Percentiles rank a stretch among this genome's conserved stretches.
Conservation (phyloP, 2,888 invertebrate genomes). For the Chloroclystis v-ata region DNA sequence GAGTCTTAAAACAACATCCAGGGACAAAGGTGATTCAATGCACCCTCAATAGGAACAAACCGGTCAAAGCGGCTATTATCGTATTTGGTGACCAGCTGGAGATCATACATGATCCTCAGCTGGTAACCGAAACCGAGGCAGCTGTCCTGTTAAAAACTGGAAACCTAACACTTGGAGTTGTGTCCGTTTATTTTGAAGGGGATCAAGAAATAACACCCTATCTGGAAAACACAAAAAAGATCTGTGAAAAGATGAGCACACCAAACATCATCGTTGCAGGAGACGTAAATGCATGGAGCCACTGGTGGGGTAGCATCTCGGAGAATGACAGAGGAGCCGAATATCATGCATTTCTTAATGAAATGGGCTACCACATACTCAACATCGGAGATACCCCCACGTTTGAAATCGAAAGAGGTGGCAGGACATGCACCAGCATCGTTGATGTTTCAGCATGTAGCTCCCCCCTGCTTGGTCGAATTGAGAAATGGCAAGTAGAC, state of each 20-base stretch:
- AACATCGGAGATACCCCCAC: constrained; percentile 1
- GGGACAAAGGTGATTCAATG: too few species aligned
- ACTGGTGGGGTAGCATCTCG: background rate
- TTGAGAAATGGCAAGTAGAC: background rate
- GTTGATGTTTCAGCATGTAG: constrained; percentile 1
- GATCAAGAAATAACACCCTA: constrained; percentile 1
- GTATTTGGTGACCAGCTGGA: constrained; percentile 3
- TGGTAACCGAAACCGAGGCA: background rate
- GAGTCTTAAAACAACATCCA: too few species aligned
- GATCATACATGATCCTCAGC: background rate
- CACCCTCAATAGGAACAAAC: too few species aligned
- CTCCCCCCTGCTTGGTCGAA: background rate
- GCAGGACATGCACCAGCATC: background rate
- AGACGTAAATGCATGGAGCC: background rate
- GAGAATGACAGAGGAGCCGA: background rate
- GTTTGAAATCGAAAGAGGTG: background rate
- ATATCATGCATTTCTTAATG: background rate
- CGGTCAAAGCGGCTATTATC: constrained; percentile 8
- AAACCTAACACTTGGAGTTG: background rate
- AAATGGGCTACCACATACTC: background rate
- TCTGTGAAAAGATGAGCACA: background rate
- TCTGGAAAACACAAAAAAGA: background rate
- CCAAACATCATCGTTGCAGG: background rate
- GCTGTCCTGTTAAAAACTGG: background rate
- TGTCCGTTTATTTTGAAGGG: constrained; percentile 1